Base-by-base conservation (phyloP, 1,140 invertebrate species). In the Piezodorus guildinii region DNA sequence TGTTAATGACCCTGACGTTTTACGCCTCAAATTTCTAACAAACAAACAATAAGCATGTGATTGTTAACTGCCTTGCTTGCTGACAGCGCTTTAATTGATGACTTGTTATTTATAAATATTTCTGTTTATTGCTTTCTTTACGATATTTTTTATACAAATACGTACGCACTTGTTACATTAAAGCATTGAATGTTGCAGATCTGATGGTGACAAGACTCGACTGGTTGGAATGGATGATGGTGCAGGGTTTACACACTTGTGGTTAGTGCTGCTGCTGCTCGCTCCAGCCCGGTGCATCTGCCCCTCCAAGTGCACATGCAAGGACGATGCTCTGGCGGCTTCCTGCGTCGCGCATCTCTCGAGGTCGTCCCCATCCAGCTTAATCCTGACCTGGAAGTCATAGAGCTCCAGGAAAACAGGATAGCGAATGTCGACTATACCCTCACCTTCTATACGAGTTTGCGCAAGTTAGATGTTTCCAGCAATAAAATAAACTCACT, bases 281-380 rank as follows among this genome's bases (percentile, higher is more conserved):
- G 59, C 68, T 25, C 69, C 66, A 62, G 76, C 76, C 16, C 71
- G 77, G 62, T 85, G 84, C 52, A 80, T 91, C 46, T 91, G 91
- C 74, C 90, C 90, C 16, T 79, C 82, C 21, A 81, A 83, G 66
- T 94, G 91, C 72, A 78, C 78, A 51, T 94, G 91, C 77, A 83
- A 90, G 77, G 87, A 91, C 73, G 82, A 88, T 27, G 75, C 82
- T 30, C 79, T 88, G 49, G 80, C 81, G 15, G 83, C 84, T 3
- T 80, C 84, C 54, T 94, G 90, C 73, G 83, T 84, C 63, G 82
- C 67, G 86, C 86, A 14, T 80, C 79, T 54, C 79, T 92, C 54
- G 88, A 90, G 72, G 84, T 90, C 67, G 85, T 92, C 34, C 90
- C 90, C 39, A 90, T 91, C 65, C 88, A 91, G 71, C 79, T 93